Base-by-base conservation (phyloP, 2,888 invertebrate genomes). In the Luffia ferchaultella region DNA sequence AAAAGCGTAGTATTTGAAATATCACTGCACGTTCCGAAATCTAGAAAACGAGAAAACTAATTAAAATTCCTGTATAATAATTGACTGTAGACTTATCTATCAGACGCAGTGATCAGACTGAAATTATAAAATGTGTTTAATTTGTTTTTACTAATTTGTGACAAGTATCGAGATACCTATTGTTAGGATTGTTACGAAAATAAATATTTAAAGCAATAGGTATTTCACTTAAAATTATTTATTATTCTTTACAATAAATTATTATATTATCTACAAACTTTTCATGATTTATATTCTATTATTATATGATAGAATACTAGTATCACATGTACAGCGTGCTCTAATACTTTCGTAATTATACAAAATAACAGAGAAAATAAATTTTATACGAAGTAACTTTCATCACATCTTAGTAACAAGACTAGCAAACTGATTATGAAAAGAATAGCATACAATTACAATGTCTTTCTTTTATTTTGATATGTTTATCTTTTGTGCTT, bases 291-390 rank as follows among this genome's bases (percentile, higher is more conserved):
- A 18, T 20, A 40, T 20, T n/a, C 20, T 20, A 30, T 42, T 2
- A 48, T 43, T 20, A 50, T 15, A 63, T n/a, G n/a, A 72, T 73
- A 74, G 75, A 64, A 75, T 70, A 76, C 78, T 79, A 82, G 70
- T 80, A 82, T 82, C 80, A 82, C 80, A 82, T 75, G 68, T 66
- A 78, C 70, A 78, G 73, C 76, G 77, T 73, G 63, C 58, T 64
- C 70, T 75, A 73, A 68, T 58, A 63, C 44, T 50, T 20, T 16
- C 15, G 20, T 42, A 56, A 53, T 51, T 50, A 50, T 48, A 60
- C 54, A 58, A 54, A 50, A 50, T 54, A 57, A 58, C 56, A 57
- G 51, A 58, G 60, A 62, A 63, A 16, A 16, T 19, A 47, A 16
- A 41, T 16, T 40, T 20, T 5, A 46, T 20, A 15, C 20, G 2